Conservation (phyloP, 2,797 vertebrate genomes). For the Premnoplex brunnescens region DNA sequence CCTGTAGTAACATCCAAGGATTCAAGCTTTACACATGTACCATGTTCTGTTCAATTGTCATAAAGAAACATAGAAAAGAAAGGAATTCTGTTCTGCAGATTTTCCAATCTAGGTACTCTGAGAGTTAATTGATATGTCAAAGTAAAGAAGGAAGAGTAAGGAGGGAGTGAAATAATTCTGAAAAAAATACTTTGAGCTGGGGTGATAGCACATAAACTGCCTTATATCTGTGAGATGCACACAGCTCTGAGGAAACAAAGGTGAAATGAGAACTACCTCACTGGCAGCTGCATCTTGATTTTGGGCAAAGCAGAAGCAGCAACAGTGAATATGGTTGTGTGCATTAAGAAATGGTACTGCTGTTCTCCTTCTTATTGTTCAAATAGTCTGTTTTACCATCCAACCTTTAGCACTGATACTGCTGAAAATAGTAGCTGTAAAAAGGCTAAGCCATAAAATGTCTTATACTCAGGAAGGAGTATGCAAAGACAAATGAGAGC, state of each 20-base stretch:
- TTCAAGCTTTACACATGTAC: neutral
- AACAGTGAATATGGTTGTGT: neutral
- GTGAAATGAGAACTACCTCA: neutral
- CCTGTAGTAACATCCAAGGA: neutral
- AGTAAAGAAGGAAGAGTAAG: neutral
- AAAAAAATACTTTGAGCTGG: neutral
- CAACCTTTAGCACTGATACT: neutral
- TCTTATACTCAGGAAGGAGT: neutral
- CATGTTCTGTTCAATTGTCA: neutral
- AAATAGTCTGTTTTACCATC: neutral
- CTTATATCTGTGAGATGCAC: neutral
- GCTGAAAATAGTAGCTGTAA: neutral
- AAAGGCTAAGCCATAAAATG: neutral
- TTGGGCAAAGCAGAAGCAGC: neutral
- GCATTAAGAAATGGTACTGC: neutral
- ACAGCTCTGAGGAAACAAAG: neutral
- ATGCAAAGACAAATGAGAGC: neutral
- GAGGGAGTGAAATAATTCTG: neutral
- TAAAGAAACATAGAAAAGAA: neutral
- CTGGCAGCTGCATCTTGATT: neutral
- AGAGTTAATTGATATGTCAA: neutral
- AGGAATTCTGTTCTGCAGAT: neutral
- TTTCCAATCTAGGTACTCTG: neutral
- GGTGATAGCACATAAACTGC: neutral
- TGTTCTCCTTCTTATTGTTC: neutral